Evolutionary conservation across 2,888 invertebrate species (phyloP), one percentile per base, ranked within the genome.

Genomic region (Scrobipalpa atriplicella): DNA sequence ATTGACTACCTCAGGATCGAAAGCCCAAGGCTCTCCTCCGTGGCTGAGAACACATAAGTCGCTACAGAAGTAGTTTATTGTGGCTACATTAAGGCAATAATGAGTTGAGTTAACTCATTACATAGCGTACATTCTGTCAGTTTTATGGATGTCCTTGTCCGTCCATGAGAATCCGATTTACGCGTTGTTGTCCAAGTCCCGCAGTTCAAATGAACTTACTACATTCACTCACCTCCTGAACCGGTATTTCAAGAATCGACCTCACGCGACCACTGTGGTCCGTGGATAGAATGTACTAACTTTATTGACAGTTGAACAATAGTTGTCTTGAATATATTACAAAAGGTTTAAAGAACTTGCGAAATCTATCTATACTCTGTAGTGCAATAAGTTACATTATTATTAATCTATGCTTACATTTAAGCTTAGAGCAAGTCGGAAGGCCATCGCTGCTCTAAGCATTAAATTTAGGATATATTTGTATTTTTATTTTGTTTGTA

Each of bases 211-310:
- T 43, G 43, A 10, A 43, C 13, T 43, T 47, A 16, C 16, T 47
- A 16, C 47, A 16, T 47, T 47, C 47, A 16, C 47, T 47, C n/a
- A 47, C n/a, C 16, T n/a, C 16, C 47, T 47, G 47, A 47, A 47
- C 47, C 47, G 47, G 47, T 47, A 47, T 47, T 47, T 47, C 47
- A 47, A 47, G 47, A 47, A 47, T 47, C 47, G 47, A 5, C 47
- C 47, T 13, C 43, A 1, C 2, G 43, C 13, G 13, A 43, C 43
- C 13, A 43, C 16, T n/a, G 47, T 16, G 16, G 16, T 13, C 16
- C n/a, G 47, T 16, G 16, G 16, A 47, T 16, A 16, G 5, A 47
- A 47, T 10, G 16, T n/a, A n/a, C n/a, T n/a, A 47, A 47, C n/a
- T n/a, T 43, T 19, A 47, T 47, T 47, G 47, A 47, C 47, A 47